Evolutionary conservation across 2,888 invertebrate species (phyloP).

Genomic region (Machimus rusticus): DNA sequence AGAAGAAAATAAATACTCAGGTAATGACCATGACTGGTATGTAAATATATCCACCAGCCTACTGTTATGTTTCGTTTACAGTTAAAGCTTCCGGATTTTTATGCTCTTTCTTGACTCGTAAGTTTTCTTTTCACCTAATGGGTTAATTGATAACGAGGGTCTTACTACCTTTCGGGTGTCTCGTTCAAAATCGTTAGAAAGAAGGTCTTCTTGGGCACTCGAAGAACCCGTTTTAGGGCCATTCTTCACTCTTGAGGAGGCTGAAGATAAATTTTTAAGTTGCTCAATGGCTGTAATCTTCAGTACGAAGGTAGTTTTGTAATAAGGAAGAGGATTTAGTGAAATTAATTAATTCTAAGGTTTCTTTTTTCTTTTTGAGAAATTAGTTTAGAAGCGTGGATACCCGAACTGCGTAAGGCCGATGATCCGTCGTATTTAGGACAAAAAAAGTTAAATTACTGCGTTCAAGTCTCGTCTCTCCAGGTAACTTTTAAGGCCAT

Average conservation of each 20-base stretch:
- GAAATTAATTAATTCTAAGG: not conserved
- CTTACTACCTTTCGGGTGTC: not conserved
- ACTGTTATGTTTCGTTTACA: constrained; percentile 3
- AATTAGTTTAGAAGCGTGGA: no score
- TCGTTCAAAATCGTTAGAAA: not conserved
- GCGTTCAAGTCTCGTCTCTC: not conserved
- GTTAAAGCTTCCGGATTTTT: constrained; percentile 3
- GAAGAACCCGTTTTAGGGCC: not conserved
- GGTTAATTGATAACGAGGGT: not conserved
- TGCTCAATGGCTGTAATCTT: not conserved
- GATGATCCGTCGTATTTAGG: not conserved
- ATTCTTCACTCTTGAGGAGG: not conserved
- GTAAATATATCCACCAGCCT: constrained; percentile 17
- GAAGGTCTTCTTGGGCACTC: not conserved
- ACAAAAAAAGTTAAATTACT: not conserved
- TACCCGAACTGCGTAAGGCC: not conserved
- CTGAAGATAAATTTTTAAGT: not conserved
- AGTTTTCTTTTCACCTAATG: not conserved
- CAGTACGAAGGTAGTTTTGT: not conserved
- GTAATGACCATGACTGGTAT: constrained; percentile 25
- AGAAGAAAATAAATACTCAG: not conserved
- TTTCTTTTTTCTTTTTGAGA: not conserved
- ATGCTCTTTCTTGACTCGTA: not conserved
- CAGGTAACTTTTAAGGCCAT: not conserved
- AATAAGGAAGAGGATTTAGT: not conserved